Evolutionary conservation across 1,140 invertebrate species (phyloP).

Genomic region (Sycobia sp.): DNA sequence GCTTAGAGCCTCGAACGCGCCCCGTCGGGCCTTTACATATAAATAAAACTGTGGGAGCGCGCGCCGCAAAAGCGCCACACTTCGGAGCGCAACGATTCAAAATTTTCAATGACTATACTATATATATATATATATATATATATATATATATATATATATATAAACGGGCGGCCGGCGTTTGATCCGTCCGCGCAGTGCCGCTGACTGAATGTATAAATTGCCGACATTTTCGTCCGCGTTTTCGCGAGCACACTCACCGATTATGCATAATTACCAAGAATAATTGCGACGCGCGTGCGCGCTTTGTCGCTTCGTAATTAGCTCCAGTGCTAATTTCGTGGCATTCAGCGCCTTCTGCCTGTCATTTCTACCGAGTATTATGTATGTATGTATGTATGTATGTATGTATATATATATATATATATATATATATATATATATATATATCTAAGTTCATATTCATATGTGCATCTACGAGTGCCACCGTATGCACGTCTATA

Average conservation of each 20-base stretch:
- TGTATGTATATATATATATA: not conserved
- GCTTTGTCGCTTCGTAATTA: constrained; percentile 46
- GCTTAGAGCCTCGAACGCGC: no score
- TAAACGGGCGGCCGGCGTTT: constrained; percentile 41
- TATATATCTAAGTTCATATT: no score
- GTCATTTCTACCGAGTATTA: not conserved
- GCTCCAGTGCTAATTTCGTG: constrained; percentile 51
- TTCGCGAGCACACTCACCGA: constrained; percentile 37
- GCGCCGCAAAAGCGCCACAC: not conserved
- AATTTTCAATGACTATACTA: constrained; percentile 2
- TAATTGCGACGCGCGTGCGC: constrained; percentile 10
- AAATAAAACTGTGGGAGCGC: constrained; percentile 19
- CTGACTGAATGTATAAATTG: not conserved
- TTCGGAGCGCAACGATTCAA: constrained; percentile 6
- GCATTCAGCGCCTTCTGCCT: constrained; percentile 38
- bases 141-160: no score
- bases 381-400: not conserved
- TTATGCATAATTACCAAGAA: constrained; percentile 31
- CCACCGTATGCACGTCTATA: no score
- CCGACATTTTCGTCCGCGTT: constrained; percentile 35
- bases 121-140: no score
- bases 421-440: no score
- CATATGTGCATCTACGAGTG: no score
- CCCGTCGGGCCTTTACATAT: no score
- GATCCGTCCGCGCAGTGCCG: constrained; percentile 36